A percentile compares a stretch with the other conserved stretches of the same genome.
Evolutionary conservation across 2,888 invertebrate species (phyloP).

Genomic region (Amphimallon solstitiale): DNA sequence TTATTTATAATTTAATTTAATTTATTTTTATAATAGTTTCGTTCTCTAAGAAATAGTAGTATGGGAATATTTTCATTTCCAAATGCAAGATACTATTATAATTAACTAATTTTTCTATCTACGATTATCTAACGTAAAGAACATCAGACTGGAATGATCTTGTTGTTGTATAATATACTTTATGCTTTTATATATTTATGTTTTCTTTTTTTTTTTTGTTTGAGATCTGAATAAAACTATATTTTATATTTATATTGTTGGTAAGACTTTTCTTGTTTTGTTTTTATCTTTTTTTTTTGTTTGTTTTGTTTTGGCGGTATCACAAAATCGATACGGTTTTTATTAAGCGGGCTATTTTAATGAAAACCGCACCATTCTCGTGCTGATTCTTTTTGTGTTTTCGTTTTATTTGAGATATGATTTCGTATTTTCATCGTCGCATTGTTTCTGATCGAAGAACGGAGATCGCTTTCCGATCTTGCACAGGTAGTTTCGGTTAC

Average conservation of each 20-base stretch:
- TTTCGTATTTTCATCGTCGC: slow-evolving; percentile 28
- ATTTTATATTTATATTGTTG: slow-evolving; percentile 18
- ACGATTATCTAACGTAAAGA: slow-evolving; percentile 34
- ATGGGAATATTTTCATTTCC: slow-evolving; percentile 19
- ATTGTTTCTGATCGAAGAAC: slow-evolving; percentile 41
- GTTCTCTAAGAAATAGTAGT: slow-evolving; percentile 23
- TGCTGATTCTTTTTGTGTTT: slow-evolving; percentile 25
- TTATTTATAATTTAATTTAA: slow-evolving; percentile 25
- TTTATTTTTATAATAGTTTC: slow-evolving; percentile 11
- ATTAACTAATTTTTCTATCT: slow-evolving; percentile 31
- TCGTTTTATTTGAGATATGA: slow-evolving; percentile 32
- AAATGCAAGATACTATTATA: not conserved
- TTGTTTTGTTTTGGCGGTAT: not conserved
- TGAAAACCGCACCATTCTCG: slow-evolving; percentile 41
- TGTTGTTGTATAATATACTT: no score
- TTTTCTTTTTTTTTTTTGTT: slow-evolving; percentile 8
- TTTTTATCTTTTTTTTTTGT: not conserved
- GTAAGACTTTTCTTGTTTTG: slow-evolving; percentile 17
- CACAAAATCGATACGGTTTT: slow-evolving; percentile 41
- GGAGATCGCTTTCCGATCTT: slow-evolving; percentile 77
- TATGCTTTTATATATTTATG: slow-evolving; percentile 26
- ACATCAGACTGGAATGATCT: slow-evolving; percentile 35
- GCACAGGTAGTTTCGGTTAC: slow-evolving; percentile 79
- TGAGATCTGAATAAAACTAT: slow-evolving; percentile 35
- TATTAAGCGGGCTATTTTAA: slow-evolving; percentile 36